Base-by-base conservation (phyloP, 2,888 invertebrate species). In the Neuroscelio doddi region DNA sequence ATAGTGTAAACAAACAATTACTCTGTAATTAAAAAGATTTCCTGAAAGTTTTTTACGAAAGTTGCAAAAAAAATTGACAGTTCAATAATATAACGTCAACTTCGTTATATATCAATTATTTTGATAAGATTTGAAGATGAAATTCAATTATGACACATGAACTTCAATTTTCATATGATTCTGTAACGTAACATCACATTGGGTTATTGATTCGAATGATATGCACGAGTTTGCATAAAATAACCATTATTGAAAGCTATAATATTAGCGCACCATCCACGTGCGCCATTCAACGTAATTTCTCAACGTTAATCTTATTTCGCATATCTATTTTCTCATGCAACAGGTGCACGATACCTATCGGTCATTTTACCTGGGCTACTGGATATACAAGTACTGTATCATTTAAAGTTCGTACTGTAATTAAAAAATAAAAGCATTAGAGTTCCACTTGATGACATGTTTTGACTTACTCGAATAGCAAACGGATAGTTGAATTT, bases 331-430 rank as follows among this genome's bases (percentile, higher is more conserved):
- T 67, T 67, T 67, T 59, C 58, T 63, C 66, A 56, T 68, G 76
- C 76, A 74, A 76, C 76, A 75, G 76, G 76, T 75, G 76, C 66
- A 74, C 51, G 66, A 70, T 69, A 67, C 59, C 68, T 65, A 65
- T 70, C 69, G 73, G 69, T 68, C 64, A 63, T 58, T 64, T 62
- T 68, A 51, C 64, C 63, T 68, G 32, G 51, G 58, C 64, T 56
- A 64, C 55, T 68, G 64, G 65, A 64, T 66, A 53, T 63, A 53
- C 62, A 50, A 44, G 47, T 47, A 55, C 53, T 45, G 56, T 57
- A 46, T 69, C 63, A 58, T 64, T 66, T n/a, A n/a, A n/a, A n/a
- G n/a, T n/a, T n/a, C 61, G 34, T 10, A 56, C 59, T 59, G n/a
- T n/a, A n/a, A n/a, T n/a, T n/a, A n/a, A n/a, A n/a, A n/a, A n/a